Conservation (phyloP, 1,140 invertebrate genomes). For the Helicoverpa armigera region DNA sequence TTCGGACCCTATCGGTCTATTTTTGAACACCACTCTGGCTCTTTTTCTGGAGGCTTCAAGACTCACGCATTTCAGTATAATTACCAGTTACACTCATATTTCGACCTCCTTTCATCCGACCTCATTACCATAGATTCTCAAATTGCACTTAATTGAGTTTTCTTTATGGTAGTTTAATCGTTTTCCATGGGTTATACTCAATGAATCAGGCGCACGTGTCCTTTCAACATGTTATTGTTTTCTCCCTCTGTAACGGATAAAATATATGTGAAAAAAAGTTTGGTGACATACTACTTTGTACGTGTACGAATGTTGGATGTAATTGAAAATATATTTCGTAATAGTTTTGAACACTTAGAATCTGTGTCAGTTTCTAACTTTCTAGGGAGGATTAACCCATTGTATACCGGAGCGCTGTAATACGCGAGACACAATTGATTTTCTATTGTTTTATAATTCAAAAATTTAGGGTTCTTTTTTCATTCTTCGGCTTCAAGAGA, state of each 20-base stretch:
- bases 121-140: background rate
- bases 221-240: conserved; percentile 31
- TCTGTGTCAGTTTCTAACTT: too few relatives aligned
- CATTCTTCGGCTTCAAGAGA: too few relatives aligned
- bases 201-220: conserved; percentile 39
- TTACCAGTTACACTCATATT: background rate
- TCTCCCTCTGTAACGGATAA: conserved; percentile 11
- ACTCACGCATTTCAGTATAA: too few relatives aligned
- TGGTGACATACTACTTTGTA: conserved; percentile 12
- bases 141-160: conserved; percentile 21
- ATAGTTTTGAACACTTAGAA: background rate
- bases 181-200: background rate
- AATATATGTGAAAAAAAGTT: conserved; percentile 32
- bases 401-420: too few relatives aligned
- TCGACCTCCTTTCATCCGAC: background rate
- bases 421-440: too few relatives aligned
- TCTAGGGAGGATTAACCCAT: too few relatives aligned
- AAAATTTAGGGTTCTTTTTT: too few relatives aligned
- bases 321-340: background rate
- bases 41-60: too few relatives aligned
- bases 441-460: too few relatives aligned
- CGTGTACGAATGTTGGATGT: background rate
- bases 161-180: conserved; percentile 4
- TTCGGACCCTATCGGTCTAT: too few relatives aligned
- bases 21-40: too few relatives aligned